Conservation (phyloP, 92 coral and sea anemone genomes). For the Phenganax subtilis region DNA sequence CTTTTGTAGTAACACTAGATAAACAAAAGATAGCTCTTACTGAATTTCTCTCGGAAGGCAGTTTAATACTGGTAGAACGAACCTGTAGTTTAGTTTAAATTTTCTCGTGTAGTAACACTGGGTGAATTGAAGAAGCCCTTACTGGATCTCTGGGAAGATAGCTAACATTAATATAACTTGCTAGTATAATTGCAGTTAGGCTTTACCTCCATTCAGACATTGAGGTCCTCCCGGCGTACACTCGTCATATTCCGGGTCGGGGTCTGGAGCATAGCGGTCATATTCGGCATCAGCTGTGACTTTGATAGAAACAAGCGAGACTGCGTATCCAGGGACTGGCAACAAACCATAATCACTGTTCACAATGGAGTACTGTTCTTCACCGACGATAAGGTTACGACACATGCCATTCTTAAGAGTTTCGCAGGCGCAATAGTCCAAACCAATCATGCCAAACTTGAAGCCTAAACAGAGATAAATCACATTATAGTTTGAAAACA, state of each 20-base stretch:
- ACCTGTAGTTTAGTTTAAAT: no score
- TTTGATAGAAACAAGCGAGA: conserved; percentile 14
- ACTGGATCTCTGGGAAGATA: no score
- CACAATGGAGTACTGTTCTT: conserved; percentile 18
- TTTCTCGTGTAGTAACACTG: no score
- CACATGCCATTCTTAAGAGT: conserved; percentile 9
- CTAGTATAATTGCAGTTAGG: no score
- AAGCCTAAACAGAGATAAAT: neutral
- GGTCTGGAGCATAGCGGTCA: conserved; percentile 25
- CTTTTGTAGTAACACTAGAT: no score
- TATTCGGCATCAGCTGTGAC: conserved; percentile 8
- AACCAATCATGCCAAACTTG: conserved; percentile 34
- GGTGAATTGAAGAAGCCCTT: no score
- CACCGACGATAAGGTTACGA: neutral
- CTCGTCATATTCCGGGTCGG: conserved; percentile 35
- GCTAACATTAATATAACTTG: no score
- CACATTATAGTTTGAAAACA: no score
- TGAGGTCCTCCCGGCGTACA: neutral
- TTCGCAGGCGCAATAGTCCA: conserved; percentile 33
- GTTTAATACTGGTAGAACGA: no score
- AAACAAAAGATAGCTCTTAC: no score
- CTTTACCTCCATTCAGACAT: conserved; percentile 39
- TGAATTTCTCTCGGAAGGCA: no score
- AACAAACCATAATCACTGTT: conserved; percentile 35
- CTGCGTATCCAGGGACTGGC: conserved; percentile 31